Conservation (phyloP, 2,797 vertebrate genomes). For the Australoheros facetus region DNA sequence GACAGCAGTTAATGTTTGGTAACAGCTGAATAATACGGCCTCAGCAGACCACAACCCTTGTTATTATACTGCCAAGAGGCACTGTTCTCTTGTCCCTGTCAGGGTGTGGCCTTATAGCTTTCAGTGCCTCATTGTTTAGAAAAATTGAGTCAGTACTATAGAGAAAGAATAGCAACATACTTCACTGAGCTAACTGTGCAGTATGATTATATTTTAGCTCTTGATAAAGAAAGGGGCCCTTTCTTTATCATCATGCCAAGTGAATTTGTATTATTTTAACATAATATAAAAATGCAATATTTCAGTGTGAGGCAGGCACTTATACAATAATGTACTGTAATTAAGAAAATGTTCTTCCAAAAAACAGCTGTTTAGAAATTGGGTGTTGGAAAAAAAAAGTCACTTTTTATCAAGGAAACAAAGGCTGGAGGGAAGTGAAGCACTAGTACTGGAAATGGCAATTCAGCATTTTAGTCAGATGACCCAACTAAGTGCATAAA, state of each 20-base stretch:
- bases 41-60: neutral
- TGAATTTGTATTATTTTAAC: neutral
- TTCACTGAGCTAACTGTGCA: neutral
- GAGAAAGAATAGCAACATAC: neutral
- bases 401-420: accelerated
- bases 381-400: neutral
- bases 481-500: neutral
- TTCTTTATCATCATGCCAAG: too few species aligned
- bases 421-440: neutral
- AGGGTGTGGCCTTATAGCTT: neutral
- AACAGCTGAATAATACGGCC: neutral
- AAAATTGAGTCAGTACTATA: neutral
- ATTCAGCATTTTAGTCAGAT: neutral
- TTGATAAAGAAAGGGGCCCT: too few species aligned
- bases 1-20: conserved; percentile 26
- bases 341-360: neutral
- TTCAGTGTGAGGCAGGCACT: neutral
- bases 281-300: neutral
- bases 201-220: too few species aligned
- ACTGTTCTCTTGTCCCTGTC: neutral
- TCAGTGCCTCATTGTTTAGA: conserved; percentile 10
- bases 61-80: neutral
- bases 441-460: neutral
- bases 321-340: neutral
- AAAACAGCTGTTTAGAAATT: neutral